Conservation (phyloP, 1,140 invertebrate species). For the Atopsyche davidsoni region DNA sequence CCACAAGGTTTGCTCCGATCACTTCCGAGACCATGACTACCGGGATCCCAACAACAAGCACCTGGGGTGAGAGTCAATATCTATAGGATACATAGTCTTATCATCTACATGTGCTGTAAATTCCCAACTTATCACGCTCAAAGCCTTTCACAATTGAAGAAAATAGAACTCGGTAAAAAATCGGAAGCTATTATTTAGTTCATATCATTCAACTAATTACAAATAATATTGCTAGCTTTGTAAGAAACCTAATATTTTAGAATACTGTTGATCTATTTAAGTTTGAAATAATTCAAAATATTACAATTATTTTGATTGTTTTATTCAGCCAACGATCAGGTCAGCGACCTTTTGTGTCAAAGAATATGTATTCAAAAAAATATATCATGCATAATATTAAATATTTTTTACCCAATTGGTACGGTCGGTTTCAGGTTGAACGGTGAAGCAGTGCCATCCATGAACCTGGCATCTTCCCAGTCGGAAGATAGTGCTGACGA, state of each 20-base stretch:
- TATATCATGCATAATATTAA: too few relatives aligned
- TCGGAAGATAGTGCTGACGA: background rate
- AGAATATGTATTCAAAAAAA: too few relatives aligned
- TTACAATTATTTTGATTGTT: background rate
- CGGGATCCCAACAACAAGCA: slow-evolving; percentile 6
- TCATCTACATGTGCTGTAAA: background rate
- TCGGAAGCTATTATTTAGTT: background rate
- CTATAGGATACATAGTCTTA: background rate
- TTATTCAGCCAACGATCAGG: background rate
- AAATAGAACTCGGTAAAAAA: background rate
- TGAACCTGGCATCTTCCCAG: background rate
- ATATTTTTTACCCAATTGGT: too few relatives aligned
- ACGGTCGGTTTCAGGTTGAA: background rate
- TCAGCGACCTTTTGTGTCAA: too few relatives aligned
- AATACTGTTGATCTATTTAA: too few relatives aligned
- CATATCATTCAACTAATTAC: background rate
- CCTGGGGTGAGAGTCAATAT: slow-evolving; percentile 11
- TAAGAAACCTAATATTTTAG: too few relatives aligned
- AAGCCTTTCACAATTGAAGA: background rate
- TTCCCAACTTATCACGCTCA: background rate
- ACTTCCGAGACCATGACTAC: slow-evolving; percentile 11
- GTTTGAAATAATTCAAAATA: background rate
- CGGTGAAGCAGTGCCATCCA: slow-evolving; percentile 5
- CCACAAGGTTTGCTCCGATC: slow-evolving; percentile 9
- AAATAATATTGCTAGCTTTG: background rate